Conservation (phyloP, 2,888 invertebrate genomes). For the Sesia bembeciformis region DNA sequence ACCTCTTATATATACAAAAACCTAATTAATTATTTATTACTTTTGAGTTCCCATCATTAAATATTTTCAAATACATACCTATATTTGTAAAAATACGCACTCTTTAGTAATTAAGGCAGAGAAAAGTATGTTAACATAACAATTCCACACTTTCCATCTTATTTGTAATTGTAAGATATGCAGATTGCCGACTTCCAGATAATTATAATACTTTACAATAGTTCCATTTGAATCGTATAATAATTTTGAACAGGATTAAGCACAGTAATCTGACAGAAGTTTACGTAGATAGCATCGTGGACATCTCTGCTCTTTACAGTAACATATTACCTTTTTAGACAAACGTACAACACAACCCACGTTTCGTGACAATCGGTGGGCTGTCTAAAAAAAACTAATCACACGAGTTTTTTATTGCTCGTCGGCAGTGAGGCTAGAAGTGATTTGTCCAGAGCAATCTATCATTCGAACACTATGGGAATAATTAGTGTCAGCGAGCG, state of each 20-base stretch:
- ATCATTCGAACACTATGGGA: conserved; percentile 71
- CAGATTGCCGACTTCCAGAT: too few relatives aligned
- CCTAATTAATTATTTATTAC: too few relatives aligned
- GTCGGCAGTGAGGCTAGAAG: conserved; percentile 53
- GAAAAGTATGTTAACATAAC: too few relatives aligned
- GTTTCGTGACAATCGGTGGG: conserved; percentile 48
- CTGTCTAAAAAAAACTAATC: conserved; percentile 53
- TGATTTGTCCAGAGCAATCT: conserved; percentile 72
- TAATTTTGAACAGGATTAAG: conserved; percentile 46
- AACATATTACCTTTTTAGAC: conserved; percentile 54
- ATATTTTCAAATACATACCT: too few relatives aligned
- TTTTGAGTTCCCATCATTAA: too few relatives aligned
- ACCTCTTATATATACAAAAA: too few relatives aligned
- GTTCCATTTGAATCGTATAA: neutral
- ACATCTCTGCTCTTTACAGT: conserved; percentile 35
- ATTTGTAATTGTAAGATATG: too few relatives aligned
- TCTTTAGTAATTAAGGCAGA: too few relatives aligned
- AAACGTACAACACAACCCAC: conserved; percentile 45
- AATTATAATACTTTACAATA: too few relatives aligned
- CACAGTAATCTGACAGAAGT: conserved; percentile 46
- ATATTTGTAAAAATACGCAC: too few relatives aligned
- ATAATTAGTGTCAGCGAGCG: conserved; percentile 72
- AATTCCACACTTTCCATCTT: too few relatives aligned
- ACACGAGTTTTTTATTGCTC: conserved; percentile 58
- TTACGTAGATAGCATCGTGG: conserved; percentile 37